Conservation (phyloP, 2,888 invertebrate genomes). For the Syritta pipiens region DNA sequence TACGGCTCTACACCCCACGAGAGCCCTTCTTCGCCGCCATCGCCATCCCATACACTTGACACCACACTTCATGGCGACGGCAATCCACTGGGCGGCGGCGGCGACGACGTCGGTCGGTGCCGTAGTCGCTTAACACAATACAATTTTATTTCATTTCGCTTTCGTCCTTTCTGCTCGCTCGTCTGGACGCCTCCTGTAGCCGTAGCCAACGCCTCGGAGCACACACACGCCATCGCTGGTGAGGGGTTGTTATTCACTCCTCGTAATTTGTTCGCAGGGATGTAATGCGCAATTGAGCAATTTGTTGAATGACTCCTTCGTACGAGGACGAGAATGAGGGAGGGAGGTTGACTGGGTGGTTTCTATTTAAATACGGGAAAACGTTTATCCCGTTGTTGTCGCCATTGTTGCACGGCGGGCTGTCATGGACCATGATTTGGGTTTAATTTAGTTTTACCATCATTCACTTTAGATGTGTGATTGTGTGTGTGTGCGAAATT, state of each 20-base stretch:
- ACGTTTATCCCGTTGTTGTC: conserved; percentile 57
- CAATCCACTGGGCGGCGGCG: conserved; percentile 5
- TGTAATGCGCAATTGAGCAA: conserved; percentile 68
- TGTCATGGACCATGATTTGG: conserved; percentile 36
- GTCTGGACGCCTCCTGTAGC: conserved; percentile 9
- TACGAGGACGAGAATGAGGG: background rate
- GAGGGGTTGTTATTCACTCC: conserved; percentile 45
- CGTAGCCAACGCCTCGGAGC: background rate
- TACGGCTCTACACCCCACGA: conserved; percentile 3
- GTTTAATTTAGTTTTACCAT: conserved; percentile 7
- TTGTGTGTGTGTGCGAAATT: background rate
- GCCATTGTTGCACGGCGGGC: conserved; percentile 11
- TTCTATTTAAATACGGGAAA: conserved; percentile 43
- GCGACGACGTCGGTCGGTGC: background rate
- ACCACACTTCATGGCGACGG: conserved; percentile 33
- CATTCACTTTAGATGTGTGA: background rate
- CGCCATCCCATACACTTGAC: conserved; percentile 11
- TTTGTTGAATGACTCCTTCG: conserved; percentile 57
- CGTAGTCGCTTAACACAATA: conserved; percentile 43
- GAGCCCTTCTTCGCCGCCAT: background rate
- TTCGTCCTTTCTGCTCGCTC: conserved; percentile 42
- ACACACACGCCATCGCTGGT: conserved; percentile 1
- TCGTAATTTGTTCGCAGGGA: conserved; percentile 63
- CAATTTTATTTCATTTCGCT: conserved; percentile 47
- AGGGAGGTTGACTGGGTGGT: background rate